Evolutionary conservation across 2,888 invertebrate genomes (phyloP), one percentile per base, ranked within the genome.

Genomic region (Phanerotoma sp.): DNA sequence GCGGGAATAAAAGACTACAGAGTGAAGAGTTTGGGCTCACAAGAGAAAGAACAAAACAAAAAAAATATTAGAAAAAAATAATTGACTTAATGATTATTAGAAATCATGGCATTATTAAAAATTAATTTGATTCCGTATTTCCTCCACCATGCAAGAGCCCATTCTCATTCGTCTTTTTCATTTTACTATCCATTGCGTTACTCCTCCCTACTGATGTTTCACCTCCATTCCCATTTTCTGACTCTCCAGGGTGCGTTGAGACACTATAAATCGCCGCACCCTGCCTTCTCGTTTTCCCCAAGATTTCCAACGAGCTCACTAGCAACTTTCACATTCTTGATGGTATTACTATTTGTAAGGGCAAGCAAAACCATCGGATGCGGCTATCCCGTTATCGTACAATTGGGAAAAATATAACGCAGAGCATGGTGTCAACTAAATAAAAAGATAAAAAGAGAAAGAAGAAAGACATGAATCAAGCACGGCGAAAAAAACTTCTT

Each of bases 191-290:
- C 32, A n/a, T 15, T 16, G 10, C 9, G 5, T 46, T n/a, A 40
- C 37, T 38, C 40, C 40, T 38, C 49, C 40, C 49, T 15, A 25
- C 21, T 40, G 20, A 49, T 49, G 49, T 49, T 49, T 35, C 28
- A 49, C 49, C 40, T 40, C 40, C 42, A 54, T 48, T 54, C 41
- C 20, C 37, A 33, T 42, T 54, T 40, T 48, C 54, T 33, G 41
- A 20, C 48, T 48, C 54, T 48, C 48, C 21, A 32, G 47, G 41
- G 53, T 47, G 20, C 20, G 28, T 46, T 52, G 38, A 52, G 38
- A 16, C 46, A 52, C 30, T 30, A 52, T 52, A 52, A 46, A 52
- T 52, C 45, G n/a, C n/a, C n/a, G 52, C 20, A 22, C 28, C 7
- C 37, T 32, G 32, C 52, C 45, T 46, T 46, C 38, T 46, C 45